Base-by-base conservation (phyloP, 2,888 invertebrate species). In the Tenthredo mesomela region DNA sequence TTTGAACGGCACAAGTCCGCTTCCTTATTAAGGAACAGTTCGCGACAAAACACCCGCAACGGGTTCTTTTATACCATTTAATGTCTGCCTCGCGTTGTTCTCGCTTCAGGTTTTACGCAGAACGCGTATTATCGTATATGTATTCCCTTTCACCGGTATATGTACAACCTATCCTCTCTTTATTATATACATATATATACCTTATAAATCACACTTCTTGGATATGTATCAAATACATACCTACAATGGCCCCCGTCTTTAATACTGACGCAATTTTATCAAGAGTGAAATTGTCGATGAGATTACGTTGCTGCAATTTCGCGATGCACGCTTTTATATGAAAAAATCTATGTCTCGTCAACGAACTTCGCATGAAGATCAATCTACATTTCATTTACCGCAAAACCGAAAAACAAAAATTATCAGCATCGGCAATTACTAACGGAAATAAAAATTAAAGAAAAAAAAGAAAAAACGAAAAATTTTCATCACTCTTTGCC, bases 121-220 rank as follows among this genome's bases (percentile, higher is more conserved):
- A 18, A 73, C 12, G 73, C 12, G 73, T 21, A 67, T 67, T 67
- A 67, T 67, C 10, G 73, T 25, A 29, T 33, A 29, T 33, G 29
- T 67, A 73, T 77, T 77, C 77, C 77, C 77, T 77, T 77, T 77
- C 50, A 77, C 77, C 54, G 71, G 37, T 9, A 40, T 43, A 40
- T 9, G n/a, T 33, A 43, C 18, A 67, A 18, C 33, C 67, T 67
- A 67, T 33, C 67, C 33, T 29, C 33, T 33, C 10, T 33, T 25
- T 67, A 67, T 67, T 15, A 33, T 67, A 67, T 29, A 29, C 2
- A 29, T 1, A 2, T 29, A 29, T 1, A 2, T 67, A 67, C 18
- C 6, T 67, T 67, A 33, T 67, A 67, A 67, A 67, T 67, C 67
- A 67, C 67, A 67, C 33, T 33, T 18, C 33, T 15, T 18, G 33